These are phyloP conservation scores for Aptenodytes patagonicus DNA, from an alignment of 2,113 vertebrate genomes.

Conservation along the genomic window DNA sequence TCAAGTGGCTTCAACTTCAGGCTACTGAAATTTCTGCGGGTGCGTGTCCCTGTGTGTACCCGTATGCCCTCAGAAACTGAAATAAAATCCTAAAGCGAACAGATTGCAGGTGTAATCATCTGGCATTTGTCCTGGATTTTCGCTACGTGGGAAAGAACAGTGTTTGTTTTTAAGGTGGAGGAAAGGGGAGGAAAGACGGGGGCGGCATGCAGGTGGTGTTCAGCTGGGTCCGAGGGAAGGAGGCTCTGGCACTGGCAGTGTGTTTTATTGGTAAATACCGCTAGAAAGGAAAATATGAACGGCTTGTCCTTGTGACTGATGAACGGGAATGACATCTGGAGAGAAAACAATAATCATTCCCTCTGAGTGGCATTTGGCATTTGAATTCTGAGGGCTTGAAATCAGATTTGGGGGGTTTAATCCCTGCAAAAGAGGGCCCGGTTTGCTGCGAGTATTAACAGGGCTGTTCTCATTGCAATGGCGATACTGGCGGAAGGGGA, in stretches of 20 bases:
- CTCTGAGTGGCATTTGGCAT: background rate
- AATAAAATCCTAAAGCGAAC: background rate
- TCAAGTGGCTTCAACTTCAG: background rate
- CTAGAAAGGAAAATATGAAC: background rate
- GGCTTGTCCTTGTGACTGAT: slow-evolving; percentile 20
- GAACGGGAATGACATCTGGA: background rate
- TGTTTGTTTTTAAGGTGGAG: background rate
- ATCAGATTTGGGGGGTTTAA: background rate
- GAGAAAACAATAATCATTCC: slow-evolving; percentile 33
- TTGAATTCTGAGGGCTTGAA: background rate
- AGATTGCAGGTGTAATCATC: slow-evolving; percentile 55
- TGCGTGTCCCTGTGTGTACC: background rate
- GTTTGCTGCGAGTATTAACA: background rate
- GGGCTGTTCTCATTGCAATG: background rate
- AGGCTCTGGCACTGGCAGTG: background rate
- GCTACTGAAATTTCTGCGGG: background rate
- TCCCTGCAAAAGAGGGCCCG: background rate
- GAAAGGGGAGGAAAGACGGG: background rate
- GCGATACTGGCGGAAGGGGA: background rate
- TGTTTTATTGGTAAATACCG: slow-evolving; percentile 19
- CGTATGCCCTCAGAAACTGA: background rate
- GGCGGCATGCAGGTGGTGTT: background rate
- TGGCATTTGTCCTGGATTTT: slow-evolving; percentile 37
- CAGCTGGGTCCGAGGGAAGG: background rate
- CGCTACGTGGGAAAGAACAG: background rate